Conservation (phyloP, 2,888 invertebrate species). For the Ophioninae sp. region DNA sequence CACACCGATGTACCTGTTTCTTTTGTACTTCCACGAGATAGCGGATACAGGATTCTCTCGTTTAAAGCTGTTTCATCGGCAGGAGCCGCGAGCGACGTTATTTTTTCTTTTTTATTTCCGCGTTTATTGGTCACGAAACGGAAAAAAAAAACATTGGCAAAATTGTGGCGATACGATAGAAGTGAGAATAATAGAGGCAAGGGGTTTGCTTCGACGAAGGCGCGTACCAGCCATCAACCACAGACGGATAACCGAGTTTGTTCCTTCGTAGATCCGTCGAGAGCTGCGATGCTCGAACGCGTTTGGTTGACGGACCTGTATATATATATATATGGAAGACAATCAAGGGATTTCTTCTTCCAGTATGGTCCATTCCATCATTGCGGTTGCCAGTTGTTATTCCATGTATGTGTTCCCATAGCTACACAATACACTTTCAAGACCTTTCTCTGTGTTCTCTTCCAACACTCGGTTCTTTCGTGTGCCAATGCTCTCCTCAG, state of each 20-base stretch:
- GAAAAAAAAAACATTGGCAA: conserved; percentile 6
- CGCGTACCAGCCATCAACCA: conserved; percentile 37
- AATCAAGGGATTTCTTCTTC: conserved; percentile 66
- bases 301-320: conserved; percentile 58
- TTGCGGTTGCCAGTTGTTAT: conserved; percentile 63
- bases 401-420: conserved; percentile 10
- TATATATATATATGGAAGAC: conserved; percentile 50
- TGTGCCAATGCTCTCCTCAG: conserved; percentile 31
- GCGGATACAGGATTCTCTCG: not conserved
- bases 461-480: conserved; percentile 52
- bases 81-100: not conserved
- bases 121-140: not conserved
- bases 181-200: conserved; percentile 35
- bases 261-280: conserved; percentile 55
- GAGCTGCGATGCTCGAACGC: conserved; percentile 41
- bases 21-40: too few species aligned
- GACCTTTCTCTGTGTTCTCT: conserved; percentile 41
- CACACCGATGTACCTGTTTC: too few species aligned
- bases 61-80: not conserved
- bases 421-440: conserved; percentile 19
- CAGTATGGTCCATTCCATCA: conserved; percentile 63
- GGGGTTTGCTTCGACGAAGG: conserved; percentile 33
- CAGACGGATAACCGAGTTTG: conserved; percentile 67
- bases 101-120: not conserved
- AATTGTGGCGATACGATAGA: conserved; percentile 16